phyloP scores from a whole-genome alignment of 2,888 invertebrate species.

The Drosophila monieri region DNA sequence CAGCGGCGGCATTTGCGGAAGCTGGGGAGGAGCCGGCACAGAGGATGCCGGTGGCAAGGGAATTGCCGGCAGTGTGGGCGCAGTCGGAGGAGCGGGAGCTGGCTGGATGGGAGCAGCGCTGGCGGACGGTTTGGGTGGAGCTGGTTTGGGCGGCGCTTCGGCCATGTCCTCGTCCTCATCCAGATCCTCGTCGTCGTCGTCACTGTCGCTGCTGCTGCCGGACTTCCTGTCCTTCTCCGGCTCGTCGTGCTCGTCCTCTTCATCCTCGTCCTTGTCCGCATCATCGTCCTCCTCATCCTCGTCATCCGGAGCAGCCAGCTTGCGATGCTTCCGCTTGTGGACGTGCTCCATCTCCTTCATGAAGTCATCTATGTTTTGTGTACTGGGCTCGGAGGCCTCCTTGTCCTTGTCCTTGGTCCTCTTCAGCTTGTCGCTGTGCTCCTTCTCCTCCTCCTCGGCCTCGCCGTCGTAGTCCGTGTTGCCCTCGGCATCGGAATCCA shows the following conservation, averaged over 20 bases:
- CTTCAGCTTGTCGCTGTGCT: not conserved
- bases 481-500: constrained; percentile 84
- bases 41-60: constrained; percentile 66
- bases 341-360: constrained; percentile 97
- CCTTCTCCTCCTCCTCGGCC: constrained; percentile 63
- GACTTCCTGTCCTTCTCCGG: constrained; percentile 48
- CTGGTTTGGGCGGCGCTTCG: constrained; percentile 33
- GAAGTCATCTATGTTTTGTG: constrained; percentile 94
- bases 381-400: constrained; percentile 26
- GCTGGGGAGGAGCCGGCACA: constrained; percentile 65
- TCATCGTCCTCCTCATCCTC: constrained; percentile 47
- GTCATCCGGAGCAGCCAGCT: constrained; percentile 85
- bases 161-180: constrained; percentile 48
- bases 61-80: constrained; percentile 64
- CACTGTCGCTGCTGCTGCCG: constrained; percentile 37
- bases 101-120: constrained; percentile 7
- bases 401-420: constrained; percentile 22
- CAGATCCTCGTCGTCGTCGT: constrained; percentile 42
- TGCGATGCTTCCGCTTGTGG: constrained; percentile 89
- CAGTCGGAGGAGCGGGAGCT: constrained; percentile 62
- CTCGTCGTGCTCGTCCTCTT: constrained; percentile 36
- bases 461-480: constrained; percentile 78
- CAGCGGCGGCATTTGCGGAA: constrained; percentile 82
- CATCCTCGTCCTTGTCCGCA: constrained; percentile 48
- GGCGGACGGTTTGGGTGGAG: constrained; percentile 6